Evolutionary conservation across 1,140 invertebrate genomes (phyloP).

Genomic region (Battus philenor): DNA sequence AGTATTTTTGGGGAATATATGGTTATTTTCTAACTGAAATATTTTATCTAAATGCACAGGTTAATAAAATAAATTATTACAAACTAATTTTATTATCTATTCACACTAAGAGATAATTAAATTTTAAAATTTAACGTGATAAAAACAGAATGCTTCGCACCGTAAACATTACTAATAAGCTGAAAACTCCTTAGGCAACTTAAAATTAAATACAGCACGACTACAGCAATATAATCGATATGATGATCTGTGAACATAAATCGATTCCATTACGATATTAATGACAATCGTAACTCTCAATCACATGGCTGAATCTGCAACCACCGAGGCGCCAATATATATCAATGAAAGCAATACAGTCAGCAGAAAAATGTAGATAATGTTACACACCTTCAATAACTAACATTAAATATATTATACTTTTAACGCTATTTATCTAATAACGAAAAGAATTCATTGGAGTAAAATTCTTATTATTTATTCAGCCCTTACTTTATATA

Average conservation of each 20-base stretch:
- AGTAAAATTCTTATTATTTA: too few relatives aligned
- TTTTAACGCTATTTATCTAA: too few relatives aligned
- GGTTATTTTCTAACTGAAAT: too few relatives aligned
- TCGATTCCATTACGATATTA: conserved; percentile 54
- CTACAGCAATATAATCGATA: conserved; percentile 34
- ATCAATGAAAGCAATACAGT: conserved; percentile 21
- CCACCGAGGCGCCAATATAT: conserved; percentile 30
- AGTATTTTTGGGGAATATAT: too few relatives aligned
- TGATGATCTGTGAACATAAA: conserved; percentile 48
- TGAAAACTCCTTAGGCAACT: conserved; percentile 25
- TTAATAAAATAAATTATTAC: too few relatives aligned
- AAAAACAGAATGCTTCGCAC: conserved; percentile 16
- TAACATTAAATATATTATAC: too few relatives aligned
- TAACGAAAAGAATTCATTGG: too few relatives aligned
- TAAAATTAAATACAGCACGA: conserved; percentile 37
- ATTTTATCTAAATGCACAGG: too few relatives aligned
- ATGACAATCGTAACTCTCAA: conserved; percentile 56
- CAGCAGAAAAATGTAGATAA: conserved; percentile 15
- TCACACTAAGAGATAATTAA: too few relatives aligned
- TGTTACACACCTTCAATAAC: too few relatives aligned
- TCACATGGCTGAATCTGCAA: conserved; percentile 35
- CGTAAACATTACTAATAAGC: conserved; percentile 32
- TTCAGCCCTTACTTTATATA: too few relatives aligned
- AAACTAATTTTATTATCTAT: too few relatives aligned
- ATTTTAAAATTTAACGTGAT: conserved; percentile 1